Evolutionary conservation across 2,797 vertebrate genomes (phyloP), one percentile per base, ranked within the genome.

Genomic region (Nannoperca australis): DNA sequence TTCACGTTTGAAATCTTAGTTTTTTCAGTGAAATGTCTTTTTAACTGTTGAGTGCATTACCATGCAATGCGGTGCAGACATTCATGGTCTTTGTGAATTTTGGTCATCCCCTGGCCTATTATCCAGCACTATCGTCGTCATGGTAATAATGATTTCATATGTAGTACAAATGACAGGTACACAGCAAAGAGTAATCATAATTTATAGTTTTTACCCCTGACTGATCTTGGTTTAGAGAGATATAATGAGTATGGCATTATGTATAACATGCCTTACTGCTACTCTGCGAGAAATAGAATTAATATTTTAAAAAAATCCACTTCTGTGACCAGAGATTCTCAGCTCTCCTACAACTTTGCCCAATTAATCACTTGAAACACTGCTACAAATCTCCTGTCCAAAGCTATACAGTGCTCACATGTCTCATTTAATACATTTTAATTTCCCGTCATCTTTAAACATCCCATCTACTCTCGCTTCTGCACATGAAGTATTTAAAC

Each of bases 401-500:
- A 51, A 55, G 63, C 82, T 30, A 15, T 51, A 64, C 38, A 20
- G 34, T 3, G 13, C 82, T 82, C 56, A 18, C 47, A 64, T 65
- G 66, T 88, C 82, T 77, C 65, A 47, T 81, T 72, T 65, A 79
- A 79, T 76, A 47, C 67, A 64, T 81, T 87, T 82, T 74, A 51
- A 76, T 85, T 85, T 70, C 54, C 81, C 53, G 58, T 79, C 79
- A 79, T 84, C 58, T 78, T 84, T 64, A 77, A 85, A 72, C 76
- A 69, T 55, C 51, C 62, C 69, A 20, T 80, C 68, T 50, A 24
- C 51, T 58, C 74, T 32, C 32, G 11, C 67, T 44, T 47, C 59
- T 27, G 74, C 64, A 56, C 69, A 85, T 68, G 66, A 72, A 70
- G 73, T 70, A 66, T 83, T 85, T 81, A 79, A 88, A 82, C 68